Conservation (phyloP, 2,888 invertebrate species). For the Baccha elongata region DNA sequence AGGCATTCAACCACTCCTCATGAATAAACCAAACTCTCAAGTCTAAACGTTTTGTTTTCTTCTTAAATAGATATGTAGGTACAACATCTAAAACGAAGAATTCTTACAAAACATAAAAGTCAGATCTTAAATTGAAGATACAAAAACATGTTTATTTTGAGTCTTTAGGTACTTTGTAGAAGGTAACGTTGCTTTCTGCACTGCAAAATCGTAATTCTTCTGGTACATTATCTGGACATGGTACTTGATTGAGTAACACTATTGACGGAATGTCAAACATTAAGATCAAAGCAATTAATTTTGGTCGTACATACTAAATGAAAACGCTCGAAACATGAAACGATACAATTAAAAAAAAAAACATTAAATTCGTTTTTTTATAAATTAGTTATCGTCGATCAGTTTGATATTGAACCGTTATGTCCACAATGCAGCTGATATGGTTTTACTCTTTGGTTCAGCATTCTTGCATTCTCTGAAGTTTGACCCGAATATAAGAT, state of each 20-base stretch:
- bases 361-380: slow-evolving; percentile 11
- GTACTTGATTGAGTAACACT: slow-evolving; percentile 52
- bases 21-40: neutral
- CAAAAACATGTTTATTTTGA: slow-evolving; percentile 11
- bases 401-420: slow-evolving; percentile 33
- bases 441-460: slow-evolving; percentile 21
- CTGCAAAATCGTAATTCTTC: slow-evolving; percentile 4
- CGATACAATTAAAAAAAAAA: slow-evolving; percentile 18
- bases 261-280: slow-evolving; percentile 55
- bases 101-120: slow-evolving; percentile 32
- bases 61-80: neutral
- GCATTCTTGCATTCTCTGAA: neutral
- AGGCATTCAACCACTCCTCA: neutral
- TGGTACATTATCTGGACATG: slow-evolving; percentile 13
- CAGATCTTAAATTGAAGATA: neutral
- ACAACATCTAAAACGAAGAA: neutral
- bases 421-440: neutral
- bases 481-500: slow-evolving; percentile 44
- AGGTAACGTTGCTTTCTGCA: slow-evolving; percentile 14
- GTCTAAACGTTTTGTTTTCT: neutral
- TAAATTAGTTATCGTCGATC: slow-evolving; percentile 40
- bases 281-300: slow-evolving; percentile 69
- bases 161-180: neutral
- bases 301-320: slow-evolving; percentile 26
- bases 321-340: neutral